Evolutionary conservation across 1,140 invertebrate species (phyloP).

Genomic region (Apis laboriosa): DNA sequence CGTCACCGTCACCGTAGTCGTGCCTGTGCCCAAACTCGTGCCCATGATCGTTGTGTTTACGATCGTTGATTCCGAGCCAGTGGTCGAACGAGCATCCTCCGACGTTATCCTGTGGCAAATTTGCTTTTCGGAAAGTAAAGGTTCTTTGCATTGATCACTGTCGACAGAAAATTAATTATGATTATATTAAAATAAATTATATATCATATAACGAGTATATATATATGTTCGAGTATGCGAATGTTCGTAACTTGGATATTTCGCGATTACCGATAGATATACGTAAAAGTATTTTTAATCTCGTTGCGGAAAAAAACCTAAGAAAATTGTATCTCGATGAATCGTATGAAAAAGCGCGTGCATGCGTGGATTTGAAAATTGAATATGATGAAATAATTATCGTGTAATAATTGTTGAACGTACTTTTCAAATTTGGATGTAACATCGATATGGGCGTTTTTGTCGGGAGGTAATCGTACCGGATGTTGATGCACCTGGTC

Average conservation of each 20-base stretch:
- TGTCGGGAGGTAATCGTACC: slow-evolving; percentile 65
- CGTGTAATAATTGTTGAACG: slow-evolving; percentile 5
- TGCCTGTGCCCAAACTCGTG: slow-evolving; percentile 37
- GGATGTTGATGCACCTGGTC: slow-evolving; percentile 68
- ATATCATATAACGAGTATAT: not conserved
- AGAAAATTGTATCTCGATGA: too few species aligned
- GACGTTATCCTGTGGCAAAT: slow-evolving; percentile 78
- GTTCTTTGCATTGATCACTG: slow-evolving; percentile 80
- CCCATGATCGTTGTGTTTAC: slow-evolving; percentile 30
- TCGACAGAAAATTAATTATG: slow-evolving; percentile 8
- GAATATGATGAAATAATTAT: not conserved
- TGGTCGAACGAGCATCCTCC: slow-evolving; percentile 73
- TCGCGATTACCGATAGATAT: not conserved
- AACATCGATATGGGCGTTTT: slow-evolving; percentile 51
- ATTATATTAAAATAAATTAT: too few species aligned
- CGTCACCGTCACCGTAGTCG: not conserved
- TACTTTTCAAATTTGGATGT: slow-evolving; percentile 71
- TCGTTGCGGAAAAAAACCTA: too few species aligned
- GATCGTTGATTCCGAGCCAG: slow-evolving; percentile 70
- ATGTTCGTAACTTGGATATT: not conserved
- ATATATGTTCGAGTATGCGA: rapidly evolving
- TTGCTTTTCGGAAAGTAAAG: slow-evolving; percentile 73
- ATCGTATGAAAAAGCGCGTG: too few species aligned
- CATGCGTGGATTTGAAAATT: not conserved
- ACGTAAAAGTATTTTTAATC: not conserved